A percentile compares a stretch with the other conserved stretches of the same genome.
These are phyloP conservation scores for Chelon auratus DNA, from an alignment of 2,797 vertebrate species.

Conservation along the genomic window DNA sequence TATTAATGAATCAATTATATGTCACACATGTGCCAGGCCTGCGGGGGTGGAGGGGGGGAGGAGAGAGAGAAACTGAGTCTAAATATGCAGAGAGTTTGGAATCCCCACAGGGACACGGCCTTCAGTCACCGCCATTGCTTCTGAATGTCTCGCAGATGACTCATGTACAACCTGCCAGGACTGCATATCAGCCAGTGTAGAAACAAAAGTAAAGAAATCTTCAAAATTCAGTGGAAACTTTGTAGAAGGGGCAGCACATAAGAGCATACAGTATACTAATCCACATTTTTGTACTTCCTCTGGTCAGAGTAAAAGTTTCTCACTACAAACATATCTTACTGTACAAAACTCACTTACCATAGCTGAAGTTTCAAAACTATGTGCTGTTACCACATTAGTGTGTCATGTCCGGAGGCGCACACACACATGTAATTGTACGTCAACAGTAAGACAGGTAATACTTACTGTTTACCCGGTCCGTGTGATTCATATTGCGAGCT, in stretches of 20 bases:
- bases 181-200: constrained; percentile 24
- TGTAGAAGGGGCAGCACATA: background rate
- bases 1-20: constrained; percentile 86
- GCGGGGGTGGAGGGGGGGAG: constrained; percentile 41
- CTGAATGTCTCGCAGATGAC: constrained; percentile 52
- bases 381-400: constrained; percentile 37
- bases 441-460: constrained; percentile 65
- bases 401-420: constrained; percentile 43
- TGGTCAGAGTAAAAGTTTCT: background rate
- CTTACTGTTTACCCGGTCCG: constrained; percentile 50
- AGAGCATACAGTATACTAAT: background rate
- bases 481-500: constrained; percentile 72
- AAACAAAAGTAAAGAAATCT: constrained; percentile 15
- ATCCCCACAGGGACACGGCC: constrained; percentile 48
- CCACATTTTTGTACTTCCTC: background rate
- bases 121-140: constrained; percentile 48
- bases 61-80: constrained; percentile 29
- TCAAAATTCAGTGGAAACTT: constrained; percentile 17
- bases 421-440: constrained; percentile 55
- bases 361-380: constrained; percentile 15
- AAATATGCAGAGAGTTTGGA: constrained; percentile 45
- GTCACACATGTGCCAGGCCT: constrained; percentile 80
- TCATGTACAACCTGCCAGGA: constrained; percentile 55
- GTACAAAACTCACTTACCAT: background rate
- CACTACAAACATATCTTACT: background rate